These are phyloP conservation scores for Rotaria sp. DNA, from an alignment of 2,888 invertebrate species.

Conservation along the genomic window DNA sequence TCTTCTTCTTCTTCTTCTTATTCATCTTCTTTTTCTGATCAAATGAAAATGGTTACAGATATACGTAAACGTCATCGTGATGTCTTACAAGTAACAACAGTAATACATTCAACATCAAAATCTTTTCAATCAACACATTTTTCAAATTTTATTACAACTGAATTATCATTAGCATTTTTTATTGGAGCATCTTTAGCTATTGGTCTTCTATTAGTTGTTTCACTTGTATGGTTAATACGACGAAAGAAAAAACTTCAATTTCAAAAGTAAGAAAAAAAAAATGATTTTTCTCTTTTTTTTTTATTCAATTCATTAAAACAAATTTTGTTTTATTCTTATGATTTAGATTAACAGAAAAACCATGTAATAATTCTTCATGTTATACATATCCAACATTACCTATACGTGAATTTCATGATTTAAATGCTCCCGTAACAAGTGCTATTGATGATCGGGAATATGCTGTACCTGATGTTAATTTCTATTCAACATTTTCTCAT, in stretches of 20 bases:
- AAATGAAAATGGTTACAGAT: not conserved
- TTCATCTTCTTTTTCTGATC: not conserved
- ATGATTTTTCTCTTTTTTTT: not conserved
- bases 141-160: not conserved
- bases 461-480: conserved; percentile 2
- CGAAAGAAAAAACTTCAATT: conserved; percentile 31
- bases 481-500: conserved; percentile 23
- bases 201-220: not conserved
- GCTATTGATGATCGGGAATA: conserved; percentile 19
- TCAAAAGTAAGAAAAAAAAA: not conserved
- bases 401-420: conserved; percentile 25
- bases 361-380: conserved; percentile 14
- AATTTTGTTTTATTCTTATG: not conserved
- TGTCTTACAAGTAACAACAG: not conserved
- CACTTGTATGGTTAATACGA: not conserved
- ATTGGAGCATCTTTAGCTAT: conserved; percentile 13
- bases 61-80: not conserved
- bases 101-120: not conserved
- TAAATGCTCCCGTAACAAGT: not conserved
- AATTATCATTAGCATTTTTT: conserved; percentile 13
- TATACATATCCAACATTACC: conserved; percentile 23
- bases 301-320: too few species aligned
- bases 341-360: conserved; percentile 28
- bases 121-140: not conserved
- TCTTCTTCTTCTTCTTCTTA: too few species aligned